phyloP scores from a whole-genome alignment of 1,140 invertebrate species.

The Cherax destructor region DNA sequence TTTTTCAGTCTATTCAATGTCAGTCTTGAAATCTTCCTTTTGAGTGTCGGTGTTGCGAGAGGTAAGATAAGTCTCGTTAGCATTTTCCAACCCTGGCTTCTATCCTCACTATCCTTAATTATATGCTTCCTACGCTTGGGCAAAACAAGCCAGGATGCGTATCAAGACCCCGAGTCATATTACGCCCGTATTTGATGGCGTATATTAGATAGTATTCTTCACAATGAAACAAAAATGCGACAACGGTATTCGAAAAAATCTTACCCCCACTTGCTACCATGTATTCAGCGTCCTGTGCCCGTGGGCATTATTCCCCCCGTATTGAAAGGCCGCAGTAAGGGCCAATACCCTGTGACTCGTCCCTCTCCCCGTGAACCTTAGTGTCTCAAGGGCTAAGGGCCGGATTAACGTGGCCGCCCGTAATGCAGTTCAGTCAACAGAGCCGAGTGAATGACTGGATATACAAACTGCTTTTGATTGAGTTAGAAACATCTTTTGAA shows the following conservation, averaged over 20 bases:
- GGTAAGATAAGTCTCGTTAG: slow-evolving; percentile 21
- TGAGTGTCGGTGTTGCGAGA: slow-evolving; percentile 31
- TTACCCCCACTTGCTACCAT: slow-evolving; percentile 51
- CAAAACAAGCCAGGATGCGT: too few relatives aligned
- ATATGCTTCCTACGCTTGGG: too few relatives aligned
- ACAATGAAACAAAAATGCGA: slow-evolving; percentile 22
- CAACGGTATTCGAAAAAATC: slow-evolving; percentile 45
- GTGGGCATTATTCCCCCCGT: slow-evolving; percentile 55
- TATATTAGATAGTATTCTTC: background rate
- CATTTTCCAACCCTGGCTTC: too few relatives aligned
- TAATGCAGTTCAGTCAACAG: slow-evolving; percentile 42
- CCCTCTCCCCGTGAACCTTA: slow-evolving; percentile 2
- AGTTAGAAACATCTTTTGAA: slow-evolving; percentile 64
- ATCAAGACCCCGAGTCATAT: too few relatives aligned
- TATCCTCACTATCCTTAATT: too few relatives aligned
- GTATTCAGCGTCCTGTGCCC: slow-evolving; percentile 50
- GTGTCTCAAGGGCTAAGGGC: background rate
- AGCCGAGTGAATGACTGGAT: slow-evolving; percentile 56
- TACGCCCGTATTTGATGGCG: background rate
- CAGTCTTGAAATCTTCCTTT: slow-evolving; percentile 55
- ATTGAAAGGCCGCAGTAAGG: slow-evolving; percentile 56
- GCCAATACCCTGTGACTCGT: slow-evolving; percentile 38
- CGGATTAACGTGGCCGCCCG: slow-evolving; percentile 14
- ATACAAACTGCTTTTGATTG: slow-evolving; percentile 65
- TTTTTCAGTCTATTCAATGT: slow-evolving; percentile 40